Evolutionary conservation across 2,797 vertebrate species (phyloP).

Genomic region (Pipistrellus nathusii): DNA sequence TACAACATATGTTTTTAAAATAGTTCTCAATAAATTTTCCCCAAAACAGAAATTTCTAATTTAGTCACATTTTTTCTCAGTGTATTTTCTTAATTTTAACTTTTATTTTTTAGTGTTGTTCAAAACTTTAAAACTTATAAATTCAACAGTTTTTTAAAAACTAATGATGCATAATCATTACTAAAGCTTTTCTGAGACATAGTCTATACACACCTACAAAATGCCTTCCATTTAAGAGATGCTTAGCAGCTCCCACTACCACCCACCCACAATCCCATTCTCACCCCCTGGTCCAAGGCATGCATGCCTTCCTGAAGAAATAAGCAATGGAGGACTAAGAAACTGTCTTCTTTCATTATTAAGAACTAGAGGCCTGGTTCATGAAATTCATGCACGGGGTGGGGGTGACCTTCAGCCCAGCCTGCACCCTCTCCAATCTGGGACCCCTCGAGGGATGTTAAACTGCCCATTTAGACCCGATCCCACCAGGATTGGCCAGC

Average conservation of each 20-base stretch:
- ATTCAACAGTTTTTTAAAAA: conserved; percentile 12
- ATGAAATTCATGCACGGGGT: too few species aligned
- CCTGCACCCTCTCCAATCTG: too few species aligned
- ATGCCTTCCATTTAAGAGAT: background rate
- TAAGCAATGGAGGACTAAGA: background rate
- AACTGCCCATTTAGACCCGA: too few species aligned
- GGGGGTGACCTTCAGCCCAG: too few species aligned
- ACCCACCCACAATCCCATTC: background rate
- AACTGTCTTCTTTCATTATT: background rate
- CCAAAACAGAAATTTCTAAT: conserved; percentile 18
- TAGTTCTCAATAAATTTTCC: background rate
- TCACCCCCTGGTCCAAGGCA: background rate
- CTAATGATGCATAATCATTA: background rate
- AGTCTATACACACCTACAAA: background rate
- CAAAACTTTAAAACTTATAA: background rate
- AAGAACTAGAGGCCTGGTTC: background rate
- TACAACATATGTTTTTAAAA: conserved; percentile 34
- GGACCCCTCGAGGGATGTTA: too few species aligned
- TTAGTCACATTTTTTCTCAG: conserved; percentile 14
- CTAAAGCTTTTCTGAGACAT: background rate
- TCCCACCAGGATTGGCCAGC: too few species aligned
- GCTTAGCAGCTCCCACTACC: background rate
- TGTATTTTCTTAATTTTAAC: conserved; percentile 43
- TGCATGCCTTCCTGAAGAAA: background rate
- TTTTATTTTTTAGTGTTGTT: background rate